Evolutionary conservation across 2,113 vertebrate species (phyloP), one percentile per base, ranked within the genome.

Genomic region (Prolemur simus): DNA sequence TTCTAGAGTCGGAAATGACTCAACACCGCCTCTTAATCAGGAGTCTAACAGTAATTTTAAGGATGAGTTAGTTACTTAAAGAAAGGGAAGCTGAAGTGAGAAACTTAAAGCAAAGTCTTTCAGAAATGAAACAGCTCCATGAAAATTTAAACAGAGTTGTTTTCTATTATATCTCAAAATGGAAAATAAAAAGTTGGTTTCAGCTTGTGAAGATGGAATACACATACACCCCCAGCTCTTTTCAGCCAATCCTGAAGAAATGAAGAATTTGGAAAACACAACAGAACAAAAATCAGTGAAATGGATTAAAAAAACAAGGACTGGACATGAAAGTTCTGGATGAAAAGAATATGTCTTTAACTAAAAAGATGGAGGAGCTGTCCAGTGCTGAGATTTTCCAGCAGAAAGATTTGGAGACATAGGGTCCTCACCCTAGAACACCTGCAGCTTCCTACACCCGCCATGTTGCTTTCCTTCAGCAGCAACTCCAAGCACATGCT

Each of bases 241-340:
- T 54, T 97, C 97, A 2, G 98, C 99, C 90, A 99, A 99, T 97
- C 99, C 99, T 34, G 98, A 99, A 6, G 99, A 99, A 98, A 99
- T 99, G 2, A 85, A 96, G 45, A 98, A 80, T 32, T 98, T 99
- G 21, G 99, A 99, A 97, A 98, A 98, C 93, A 98, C 98, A 6
- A 97, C 99, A 21, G 98, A 99, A 86, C 98, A 99, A 82, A 98
- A 98, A 91, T 96, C 99, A 73, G 98, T 99, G 39, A 98, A 98
- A 96, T 99, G 99, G 91, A 99, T 99, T 99, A 87, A 99, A 99
- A 97, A 99, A 99, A 97, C 99, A 99, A 21, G 99, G 99, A 91
- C 99, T 98, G 4, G 99, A 99, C 94, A 99, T 99, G 78, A 99
- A 98, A 94, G 98, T 99, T 94, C 98, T 99, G 60, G 99, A 99